Evolutionary conservation across 2,797 vertebrate species (phyloP).

Genomic region (Ceryle rudis): DNA sequence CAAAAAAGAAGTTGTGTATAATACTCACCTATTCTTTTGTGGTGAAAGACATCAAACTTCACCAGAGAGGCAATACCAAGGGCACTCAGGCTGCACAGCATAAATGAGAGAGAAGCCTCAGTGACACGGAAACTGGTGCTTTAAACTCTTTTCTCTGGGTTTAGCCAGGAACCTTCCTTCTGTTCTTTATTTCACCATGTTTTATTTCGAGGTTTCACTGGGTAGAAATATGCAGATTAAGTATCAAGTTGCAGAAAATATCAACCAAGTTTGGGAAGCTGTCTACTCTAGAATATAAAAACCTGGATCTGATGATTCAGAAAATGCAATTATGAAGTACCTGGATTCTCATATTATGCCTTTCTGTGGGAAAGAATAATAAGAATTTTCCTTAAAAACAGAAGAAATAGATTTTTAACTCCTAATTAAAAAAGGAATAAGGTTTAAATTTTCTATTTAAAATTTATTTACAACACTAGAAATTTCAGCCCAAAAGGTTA

Average conservation of each 20-base stretch:
- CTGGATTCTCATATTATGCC: background rate
- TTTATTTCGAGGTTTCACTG: background rate
- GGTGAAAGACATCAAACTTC: background rate
- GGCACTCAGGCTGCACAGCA: background rate
- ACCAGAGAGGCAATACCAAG: background rate
- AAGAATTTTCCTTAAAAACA: background rate
- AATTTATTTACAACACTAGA: background rate
- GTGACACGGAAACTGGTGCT: background rate
- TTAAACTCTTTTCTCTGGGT: background rate
- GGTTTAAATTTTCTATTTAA: background rate
- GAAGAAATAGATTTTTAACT: background rate
- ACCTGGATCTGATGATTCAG: background rate
- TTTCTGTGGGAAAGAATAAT: background rate
- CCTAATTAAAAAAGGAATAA: background rate
- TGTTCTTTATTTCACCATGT: background rate
- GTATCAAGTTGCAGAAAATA: background rate
- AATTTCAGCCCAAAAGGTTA: background rate
- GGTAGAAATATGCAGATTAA: background rate
- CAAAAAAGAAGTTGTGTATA: background rate
- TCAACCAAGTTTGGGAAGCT: background rate
- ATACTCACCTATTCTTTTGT: background rate
- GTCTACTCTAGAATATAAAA: background rate
- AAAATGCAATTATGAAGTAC: background rate
- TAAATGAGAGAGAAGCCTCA: background rate
- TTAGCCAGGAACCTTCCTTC: background rate